Evolutionary conservation across 2,113 vertebrate genomes (phyloP).

Genomic region (Myotis davidii): DNA sequence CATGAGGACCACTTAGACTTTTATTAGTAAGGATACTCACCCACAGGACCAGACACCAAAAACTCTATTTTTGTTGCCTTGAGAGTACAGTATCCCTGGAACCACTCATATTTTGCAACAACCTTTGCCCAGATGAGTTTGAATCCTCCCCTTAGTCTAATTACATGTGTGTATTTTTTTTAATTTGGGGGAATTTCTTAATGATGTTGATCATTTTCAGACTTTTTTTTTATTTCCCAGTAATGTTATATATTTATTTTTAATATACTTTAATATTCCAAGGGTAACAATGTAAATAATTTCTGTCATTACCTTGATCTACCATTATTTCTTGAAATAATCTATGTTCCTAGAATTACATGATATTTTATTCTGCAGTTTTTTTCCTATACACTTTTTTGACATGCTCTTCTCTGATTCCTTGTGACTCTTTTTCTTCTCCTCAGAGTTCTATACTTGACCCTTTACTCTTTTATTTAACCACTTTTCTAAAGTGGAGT

Average conservation of each 20-base stretch:
- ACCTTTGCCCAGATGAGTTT: not conserved
- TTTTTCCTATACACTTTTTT: not conserved
- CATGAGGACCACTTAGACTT: no score
- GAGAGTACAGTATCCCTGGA: not conserved
- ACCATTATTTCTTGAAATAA: not conserved
- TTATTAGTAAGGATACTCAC: no score
- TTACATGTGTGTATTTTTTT: not conserved
- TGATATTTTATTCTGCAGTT: not conserved
- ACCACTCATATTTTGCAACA: not conserved
- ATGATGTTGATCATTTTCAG: not conserved
- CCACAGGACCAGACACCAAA: no score
- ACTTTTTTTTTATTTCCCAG: not conserved
- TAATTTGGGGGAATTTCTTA: not conserved
- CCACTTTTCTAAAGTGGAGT: not conserved
- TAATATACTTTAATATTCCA: not conserved
- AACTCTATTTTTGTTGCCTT: not conserved
- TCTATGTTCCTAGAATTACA: not conserved
- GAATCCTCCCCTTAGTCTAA: not conserved
- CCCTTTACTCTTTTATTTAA: not conserved
- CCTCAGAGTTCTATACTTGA: not conserved
- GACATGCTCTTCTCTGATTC: not conserved
- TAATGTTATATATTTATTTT: not conserved
- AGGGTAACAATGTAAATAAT: not conserved
- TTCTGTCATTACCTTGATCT: not conserved
- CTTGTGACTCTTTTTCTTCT: not conserved